These are phyloP conservation scores for Passer domesticus DNA, from an alignment of 2,113 vertebrate genomes.

Conservation along the genomic window DNA sequence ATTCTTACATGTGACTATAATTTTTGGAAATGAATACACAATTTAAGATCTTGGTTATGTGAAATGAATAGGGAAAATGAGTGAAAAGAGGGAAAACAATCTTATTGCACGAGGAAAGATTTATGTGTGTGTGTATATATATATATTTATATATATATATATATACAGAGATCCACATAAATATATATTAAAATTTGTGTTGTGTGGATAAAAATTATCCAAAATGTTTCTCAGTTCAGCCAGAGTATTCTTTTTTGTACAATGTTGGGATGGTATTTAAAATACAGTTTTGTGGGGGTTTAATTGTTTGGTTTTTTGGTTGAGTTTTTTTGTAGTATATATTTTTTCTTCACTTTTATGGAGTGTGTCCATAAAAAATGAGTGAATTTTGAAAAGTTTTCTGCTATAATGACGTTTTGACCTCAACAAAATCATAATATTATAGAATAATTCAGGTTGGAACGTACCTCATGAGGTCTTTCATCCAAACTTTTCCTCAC, in stretches of 20 bases:
- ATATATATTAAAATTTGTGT: neutral
- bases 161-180: fast-evolving
- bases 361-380: neutral
- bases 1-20: neutral
- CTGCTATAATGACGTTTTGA: neutral
- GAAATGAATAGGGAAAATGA: neutral
- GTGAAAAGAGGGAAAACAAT: neutral
- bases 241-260: neutral
- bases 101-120: neutral
- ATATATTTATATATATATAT: no score
- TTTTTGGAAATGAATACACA: neutral
- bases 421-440: neutral
- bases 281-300: no score
- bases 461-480: neutral
- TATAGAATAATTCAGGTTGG: neutral
- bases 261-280: neutral
- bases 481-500: neutral
- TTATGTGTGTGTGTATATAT: no score
- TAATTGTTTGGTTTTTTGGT: no score
- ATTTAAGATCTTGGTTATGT: neutral
- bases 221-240: neutral
- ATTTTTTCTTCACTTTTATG: neutral
- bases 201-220: neutral
- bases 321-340: no score
- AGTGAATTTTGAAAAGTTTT: neutral